These are phyloP conservation scores for Fregata magnificens DNA, from an alignment of 2,113 vertebrate species.

Conservation along the genomic window DNA sequence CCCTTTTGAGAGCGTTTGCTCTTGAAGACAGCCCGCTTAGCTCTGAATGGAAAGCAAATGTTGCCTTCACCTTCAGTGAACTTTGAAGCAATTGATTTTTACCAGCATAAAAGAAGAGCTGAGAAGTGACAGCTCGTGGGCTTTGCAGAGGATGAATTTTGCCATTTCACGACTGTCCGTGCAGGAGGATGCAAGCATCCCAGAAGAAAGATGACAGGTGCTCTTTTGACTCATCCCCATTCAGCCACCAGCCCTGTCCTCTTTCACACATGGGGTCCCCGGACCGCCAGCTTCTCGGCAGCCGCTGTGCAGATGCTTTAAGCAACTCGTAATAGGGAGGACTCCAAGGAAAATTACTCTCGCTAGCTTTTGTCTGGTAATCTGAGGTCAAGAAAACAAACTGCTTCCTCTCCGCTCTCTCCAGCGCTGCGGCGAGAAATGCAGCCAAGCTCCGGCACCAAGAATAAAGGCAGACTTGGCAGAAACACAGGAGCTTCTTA, in stretches of 20 bases:
- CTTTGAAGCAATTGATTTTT: conserved; percentile 38
- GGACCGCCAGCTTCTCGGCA: not conserved
- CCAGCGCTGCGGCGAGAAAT: not conserved
- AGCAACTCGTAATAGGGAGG: not conserved
- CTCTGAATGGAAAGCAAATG: conserved; percentile 46
- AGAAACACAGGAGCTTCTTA: conserved; percentile 58
- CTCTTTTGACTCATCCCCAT: not conserved
- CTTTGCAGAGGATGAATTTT: not conserved
- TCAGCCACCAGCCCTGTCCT: not conserved
- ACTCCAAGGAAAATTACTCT: not conserved
- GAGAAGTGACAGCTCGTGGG: not conserved
- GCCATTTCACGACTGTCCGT: not conserved
- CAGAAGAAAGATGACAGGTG: not conserved
- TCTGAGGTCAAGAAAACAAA: conserved; percentile 58
- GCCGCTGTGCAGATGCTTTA: not conserved
- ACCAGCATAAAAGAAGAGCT: not conserved
- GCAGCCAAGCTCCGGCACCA: conserved; percentile 16
- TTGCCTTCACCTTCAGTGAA: conserved; percentile 47
- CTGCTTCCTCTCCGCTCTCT: conserved; percentile 19
- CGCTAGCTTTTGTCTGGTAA: conserved; percentile 44
- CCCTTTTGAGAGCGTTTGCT: not conserved
- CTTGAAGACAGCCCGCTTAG: not conserved
- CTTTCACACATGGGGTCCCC: not conserved
- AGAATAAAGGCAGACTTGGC: conserved; percentile 61
- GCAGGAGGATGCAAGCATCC: not conserved